These are phyloP conservation scores for Helobdella robusta DNA, from an alignment of 2,888 invertebrate genomes.

Conservation along the genomic window DNA sequence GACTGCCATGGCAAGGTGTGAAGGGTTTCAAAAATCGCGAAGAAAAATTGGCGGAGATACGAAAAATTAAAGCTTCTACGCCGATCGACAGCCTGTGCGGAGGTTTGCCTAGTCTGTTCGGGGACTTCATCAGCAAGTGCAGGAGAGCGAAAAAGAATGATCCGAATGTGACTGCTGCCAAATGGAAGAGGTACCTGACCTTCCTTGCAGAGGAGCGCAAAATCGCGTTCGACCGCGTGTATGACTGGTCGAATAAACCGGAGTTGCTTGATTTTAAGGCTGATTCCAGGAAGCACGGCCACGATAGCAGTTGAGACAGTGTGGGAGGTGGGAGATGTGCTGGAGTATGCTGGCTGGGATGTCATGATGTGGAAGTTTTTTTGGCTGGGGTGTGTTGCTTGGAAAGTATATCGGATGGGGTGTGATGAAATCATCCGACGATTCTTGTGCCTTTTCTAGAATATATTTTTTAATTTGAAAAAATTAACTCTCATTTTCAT, in stretches of 20 bases:
- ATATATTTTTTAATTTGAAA: too few relatives aligned
- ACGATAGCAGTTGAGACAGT: constrained; percentile 43
- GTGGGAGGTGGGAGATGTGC: too few relatives aligned
- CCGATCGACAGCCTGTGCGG: constrained; percentile 25
- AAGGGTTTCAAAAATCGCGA: not conserved
- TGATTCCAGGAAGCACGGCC: constrained; percentile 38
- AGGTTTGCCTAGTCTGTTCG: constrained; percentile 31
- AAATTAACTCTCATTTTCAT: too few relatives aligned
- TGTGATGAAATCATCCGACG: too few relatives aligned
- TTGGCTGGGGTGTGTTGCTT: too few relatives aligned
- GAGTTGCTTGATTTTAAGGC: constrained; percentile 31
- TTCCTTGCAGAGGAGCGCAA: constrained; percentile 16
- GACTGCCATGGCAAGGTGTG: constrained; percentile 34
- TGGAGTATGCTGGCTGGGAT: too few relatives aligned
- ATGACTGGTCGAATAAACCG: constrained; percentile 29
- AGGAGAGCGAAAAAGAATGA: constrained; percentile 26
- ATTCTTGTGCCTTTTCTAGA: too few relatives aligned
- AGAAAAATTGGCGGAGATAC: constrained; percentile 30
- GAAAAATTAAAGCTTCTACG: constrained; percentile 24
- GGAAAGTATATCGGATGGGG: too few relatives aligned
- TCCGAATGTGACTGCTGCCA: not conserved
- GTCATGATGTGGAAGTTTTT: not conserved
- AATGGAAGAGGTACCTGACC: constrained; percentile 23
- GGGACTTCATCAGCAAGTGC: constrained; percentile 24
- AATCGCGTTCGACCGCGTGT: constrained; percentile 24